Evolutionary conservation across 2,113 vertebrate genomes (phyloP).

Genomic region (Apteryx owenii): DNA sequence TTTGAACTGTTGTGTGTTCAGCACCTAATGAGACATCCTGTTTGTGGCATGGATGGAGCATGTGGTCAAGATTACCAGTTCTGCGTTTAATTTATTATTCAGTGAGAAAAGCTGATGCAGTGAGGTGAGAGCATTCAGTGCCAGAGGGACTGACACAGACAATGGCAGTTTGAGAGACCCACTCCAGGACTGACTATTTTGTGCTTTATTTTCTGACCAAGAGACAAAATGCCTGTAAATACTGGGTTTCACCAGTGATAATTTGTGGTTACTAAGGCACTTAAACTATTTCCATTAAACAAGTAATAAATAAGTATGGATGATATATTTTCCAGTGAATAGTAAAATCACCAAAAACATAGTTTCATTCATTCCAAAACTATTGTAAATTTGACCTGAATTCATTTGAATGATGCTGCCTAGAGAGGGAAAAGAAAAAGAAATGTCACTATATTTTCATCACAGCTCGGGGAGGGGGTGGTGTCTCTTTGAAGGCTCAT

Average conservation of each 20-base stretch:
- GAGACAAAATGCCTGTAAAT: not conserved
- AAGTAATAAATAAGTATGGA: not conserved
- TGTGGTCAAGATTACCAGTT: not conserved
- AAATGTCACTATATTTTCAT: not conserved
- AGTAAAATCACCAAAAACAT: not conserved
- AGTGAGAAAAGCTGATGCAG: not conserved
- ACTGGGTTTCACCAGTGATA: not conserved
- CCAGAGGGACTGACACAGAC: not conserved
- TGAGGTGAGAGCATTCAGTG: not conserved
- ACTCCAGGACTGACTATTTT: not conserved
- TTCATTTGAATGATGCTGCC: not conserved
- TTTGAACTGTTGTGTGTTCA: not conserved
- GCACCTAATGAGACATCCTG: not conserved
- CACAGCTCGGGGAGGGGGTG: not conserved
- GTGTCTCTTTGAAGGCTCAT: constrained; percentile 7
- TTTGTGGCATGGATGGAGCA: not conserved
- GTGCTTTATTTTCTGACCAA: not conserved
- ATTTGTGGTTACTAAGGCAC: not conserved
- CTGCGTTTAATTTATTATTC: fast-evolving
- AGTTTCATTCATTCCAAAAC: not conserved
- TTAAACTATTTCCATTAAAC: not conserved
- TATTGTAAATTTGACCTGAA: not conserved
- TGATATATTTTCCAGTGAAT: not conserved
- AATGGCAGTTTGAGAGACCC: not conserved
- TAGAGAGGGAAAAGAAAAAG: constrained; percentile 19